Conservation (phyloP, 2,113 vertebrate genomes). For the Forbesichthys agassizii region DNA sequence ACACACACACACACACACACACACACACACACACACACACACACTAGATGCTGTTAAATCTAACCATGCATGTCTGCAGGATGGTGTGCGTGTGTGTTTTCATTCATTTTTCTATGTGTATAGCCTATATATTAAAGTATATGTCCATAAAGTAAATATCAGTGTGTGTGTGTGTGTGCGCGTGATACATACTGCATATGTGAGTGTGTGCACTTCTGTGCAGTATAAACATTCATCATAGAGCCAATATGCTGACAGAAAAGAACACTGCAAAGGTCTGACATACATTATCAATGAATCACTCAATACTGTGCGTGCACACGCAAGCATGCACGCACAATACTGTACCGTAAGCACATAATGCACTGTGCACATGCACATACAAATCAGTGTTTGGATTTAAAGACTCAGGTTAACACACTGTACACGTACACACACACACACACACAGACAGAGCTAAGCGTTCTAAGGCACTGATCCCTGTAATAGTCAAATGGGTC, state of each 20-base stretch:
- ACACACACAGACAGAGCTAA: conserved; percentile 33
- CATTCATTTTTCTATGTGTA: conserved; percentile 8
- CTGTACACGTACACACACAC: conserved; percentile 6
- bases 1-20: conserved; percentile 3
- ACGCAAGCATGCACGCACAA: neutral
- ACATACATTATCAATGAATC: conserved; percentile 39
- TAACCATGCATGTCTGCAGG: neutral
- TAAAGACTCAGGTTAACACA: conserved; percentile 6
- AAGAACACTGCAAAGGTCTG: conserved; percentile 21
- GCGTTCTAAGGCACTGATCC: conserved; percentile 43
- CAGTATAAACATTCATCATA: conserved; percentile 34
- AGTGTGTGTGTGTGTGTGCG: neutral
- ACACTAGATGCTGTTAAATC: conserved; percentile 22
- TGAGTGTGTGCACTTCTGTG: neutral
- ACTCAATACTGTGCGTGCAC: neutral
- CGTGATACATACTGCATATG: neutral
- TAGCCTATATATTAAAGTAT: neutral
- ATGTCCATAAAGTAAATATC: neutral
- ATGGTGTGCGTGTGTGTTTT: neutral
- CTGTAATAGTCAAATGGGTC: conserved; percentile 42
- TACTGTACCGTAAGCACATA: neutral
- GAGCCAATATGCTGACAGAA: conserved; percentile 5
- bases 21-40: conserved; percentile 2
- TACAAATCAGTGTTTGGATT: neutral
- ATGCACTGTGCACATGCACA: neutral